Conservation (phyloP, 2,797 vertebrate genomes). For the Gallinago nigripennis region DNA sequence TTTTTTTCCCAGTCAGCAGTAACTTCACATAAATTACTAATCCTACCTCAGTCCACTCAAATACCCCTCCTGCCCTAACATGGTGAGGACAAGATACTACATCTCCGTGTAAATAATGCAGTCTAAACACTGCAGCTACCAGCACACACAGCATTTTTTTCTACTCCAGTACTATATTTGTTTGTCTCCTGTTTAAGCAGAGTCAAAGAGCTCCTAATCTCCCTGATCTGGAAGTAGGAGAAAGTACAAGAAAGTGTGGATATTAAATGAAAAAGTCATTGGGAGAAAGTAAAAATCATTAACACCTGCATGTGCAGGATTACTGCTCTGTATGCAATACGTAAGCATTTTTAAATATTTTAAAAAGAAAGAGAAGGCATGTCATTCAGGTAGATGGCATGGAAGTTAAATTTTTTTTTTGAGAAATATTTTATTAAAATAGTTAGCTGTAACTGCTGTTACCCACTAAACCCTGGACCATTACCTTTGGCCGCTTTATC, state of each 20-base stretch:
- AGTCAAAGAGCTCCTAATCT: background rate
- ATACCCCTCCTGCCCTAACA: background rate
- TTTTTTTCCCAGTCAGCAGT: background rate
- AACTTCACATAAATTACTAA: background rate
- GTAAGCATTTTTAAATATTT: background rate
- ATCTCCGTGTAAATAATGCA: background rate
- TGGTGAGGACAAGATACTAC: background rate
- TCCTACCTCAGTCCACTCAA: background rate
- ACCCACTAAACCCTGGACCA: rapidly evolving
- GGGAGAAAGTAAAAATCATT: background rate
- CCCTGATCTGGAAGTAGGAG: background rate
- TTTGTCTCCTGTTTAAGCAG: background rate
- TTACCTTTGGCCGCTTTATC: background rate
- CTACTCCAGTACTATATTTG: background rate
- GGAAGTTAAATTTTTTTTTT: background rate
- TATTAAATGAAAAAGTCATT: background rate
- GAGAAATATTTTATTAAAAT: background rate
- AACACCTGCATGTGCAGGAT: background rate
- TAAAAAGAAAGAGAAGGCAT: no score
- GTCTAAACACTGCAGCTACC: background rate
- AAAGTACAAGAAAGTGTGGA: background rate
- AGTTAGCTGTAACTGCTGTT: background rate
- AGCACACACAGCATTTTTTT: background rate
- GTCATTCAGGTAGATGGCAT: background rate
- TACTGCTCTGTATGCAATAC: background rate